Evolutionary conservation across 2,113 vertebrate species (phyloP).

Genomic region (Cololabis saira): DNA sequence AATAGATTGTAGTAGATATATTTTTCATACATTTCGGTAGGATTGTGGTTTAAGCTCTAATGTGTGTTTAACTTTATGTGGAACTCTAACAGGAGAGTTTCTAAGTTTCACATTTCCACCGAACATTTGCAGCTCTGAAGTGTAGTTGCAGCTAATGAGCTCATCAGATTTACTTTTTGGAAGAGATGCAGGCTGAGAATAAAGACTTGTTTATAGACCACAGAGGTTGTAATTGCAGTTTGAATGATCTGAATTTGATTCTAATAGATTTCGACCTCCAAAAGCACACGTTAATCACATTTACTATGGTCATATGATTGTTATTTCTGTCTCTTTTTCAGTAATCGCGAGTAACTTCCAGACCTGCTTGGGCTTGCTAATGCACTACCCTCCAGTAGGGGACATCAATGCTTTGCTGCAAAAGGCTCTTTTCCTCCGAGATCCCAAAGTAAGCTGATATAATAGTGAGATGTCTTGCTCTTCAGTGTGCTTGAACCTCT

Average conservation of each 20-base stretch:
- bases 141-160: no score
- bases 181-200: no score
- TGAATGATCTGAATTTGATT: no score
- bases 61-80: no score
- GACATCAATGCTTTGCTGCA: constrained; percentile 95
- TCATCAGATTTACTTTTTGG: no score
- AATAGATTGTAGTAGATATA: constrained; percentile 29
- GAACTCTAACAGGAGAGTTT: no score
- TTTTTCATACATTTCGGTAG: background rate
- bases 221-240: no score
- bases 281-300: background rate
- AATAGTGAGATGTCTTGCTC: background rate
- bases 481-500: constrained; percentile 1
- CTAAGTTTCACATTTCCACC: no score
- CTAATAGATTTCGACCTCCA: background rate
- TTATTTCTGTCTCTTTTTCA: constrained; percentile 63
- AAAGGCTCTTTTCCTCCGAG: constrained; percentile 95
- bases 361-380: constrained; percentile 95
- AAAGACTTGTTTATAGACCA: no score
- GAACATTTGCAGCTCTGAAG: no score
- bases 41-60: background rate
- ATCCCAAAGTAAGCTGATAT: constrained; percentile 90
- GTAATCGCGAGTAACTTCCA: constrained; percentile 99
- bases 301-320: background rate
- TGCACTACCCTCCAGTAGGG: constrained; percentile 95